Evolutionary conservation across 2,113 vertebrate species (phyloP), one percentile per base, ranked within the genome.

Genomic region (Bufo gargarizans): DNA sequence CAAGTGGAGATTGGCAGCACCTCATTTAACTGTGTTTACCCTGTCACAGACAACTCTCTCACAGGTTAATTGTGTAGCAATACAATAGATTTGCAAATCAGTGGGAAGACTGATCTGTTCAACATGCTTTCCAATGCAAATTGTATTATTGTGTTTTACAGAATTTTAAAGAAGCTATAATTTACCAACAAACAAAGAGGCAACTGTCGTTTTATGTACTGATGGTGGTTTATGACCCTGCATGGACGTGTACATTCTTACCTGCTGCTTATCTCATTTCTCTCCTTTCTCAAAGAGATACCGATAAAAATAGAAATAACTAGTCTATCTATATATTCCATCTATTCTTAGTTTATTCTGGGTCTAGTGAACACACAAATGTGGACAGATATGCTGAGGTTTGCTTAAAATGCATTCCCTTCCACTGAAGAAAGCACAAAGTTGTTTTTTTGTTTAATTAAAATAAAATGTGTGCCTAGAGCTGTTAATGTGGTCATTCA

Each of bases 81-180:
- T 6, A 81, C 78, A 81, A 81, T 81, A 47, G 69, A 76, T 55
- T 76, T 85, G 83, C 53, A 85, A 85, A 76, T 85, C 22, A 85
- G 49, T 45, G 69, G 43, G 55, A 86, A 78, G 20, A 78, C 43
- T 65, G 47, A 67, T 86, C 74, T 67, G n/a, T 78, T 86, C 43
- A 67, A 85, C 69, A 85, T 55, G 22, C 56, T 72, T 85, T 59
- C 9, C 7, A n/a, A 84, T 84, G 65, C 63, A 69, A 84, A 55
- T 83, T 4, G 20, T 69, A n/a, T 33, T 50, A 69, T 83, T 67
- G 59, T 55, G 6, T 14, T 84, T 3, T 84, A 71, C 50, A 84
- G 45, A 22, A 7, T 71, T 55, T 82, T 76, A 76, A 61, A 59
- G 6, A 10, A 59, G 16, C 13, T 45, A 45, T 4, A 45, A 61